Base-by-base conservation (phyloP, 2,888 invertebrate genomes). In the Brachylomia viminalis region DNA sequence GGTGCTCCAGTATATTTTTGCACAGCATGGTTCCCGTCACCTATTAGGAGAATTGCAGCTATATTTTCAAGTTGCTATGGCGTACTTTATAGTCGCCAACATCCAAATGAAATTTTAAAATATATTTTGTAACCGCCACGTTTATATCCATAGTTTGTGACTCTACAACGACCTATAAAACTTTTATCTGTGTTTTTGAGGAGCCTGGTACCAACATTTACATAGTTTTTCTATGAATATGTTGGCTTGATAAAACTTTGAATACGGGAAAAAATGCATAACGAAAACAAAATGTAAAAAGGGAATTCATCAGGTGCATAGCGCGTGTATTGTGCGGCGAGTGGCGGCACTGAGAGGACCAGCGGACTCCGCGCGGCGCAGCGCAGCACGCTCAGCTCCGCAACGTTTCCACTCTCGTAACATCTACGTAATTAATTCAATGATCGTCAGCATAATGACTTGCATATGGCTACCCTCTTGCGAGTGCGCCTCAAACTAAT, bases 371-470 rank as follows among this genome's bases (percentile, higher is more conserved):
- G 78, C 74, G 70, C 69, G 75, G 67, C 67, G 68, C 74, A 59
- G 27, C 33, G 47, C 74, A 23, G 68, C 72, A 71, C 38, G 52
- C 79, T 79, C 49, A 75, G 82, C 88, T 87, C 88, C 87, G 88
- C 91, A 89, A 90, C 91, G 92, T 92, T 94, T 93, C 94, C 92
- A 91, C 90, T 89, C 89, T 88, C 88, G 89, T 90, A 91, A 89
- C 93, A 92, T 92, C 89, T 90, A 87, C 91, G 92, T 95, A 95
- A 95, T 96, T 96, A 96, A 96, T 95, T 96, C 95, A 95, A 95
- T 95, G 94, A 96, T 95, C 94, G 94, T 95, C 94, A 94, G 93
- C 94, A 95, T 95, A 95, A 95, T 96, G 95, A 96, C 95, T 95
- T 95, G 95, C 95, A 95, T 94, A 92, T 91, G 93, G 92, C 92